Evolutionary conservation across 2,888 invertebrate genomes (phyloP).

Genomic region (Zygothrica quintamaculata): DNA sequence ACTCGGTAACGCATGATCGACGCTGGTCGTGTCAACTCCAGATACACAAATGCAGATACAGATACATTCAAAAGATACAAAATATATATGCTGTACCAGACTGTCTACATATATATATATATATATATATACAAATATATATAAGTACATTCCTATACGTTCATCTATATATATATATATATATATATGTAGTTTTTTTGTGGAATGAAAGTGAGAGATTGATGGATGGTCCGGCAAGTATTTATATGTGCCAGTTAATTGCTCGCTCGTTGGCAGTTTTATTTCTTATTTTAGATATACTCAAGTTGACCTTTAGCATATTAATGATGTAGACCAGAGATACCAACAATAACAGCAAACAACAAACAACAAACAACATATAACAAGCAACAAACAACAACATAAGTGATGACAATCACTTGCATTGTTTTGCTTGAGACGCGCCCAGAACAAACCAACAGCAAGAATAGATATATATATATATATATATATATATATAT

Average conservation of each 20-base stretch:
- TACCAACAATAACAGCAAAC: constrained; percentile 15
- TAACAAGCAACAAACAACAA: no score
- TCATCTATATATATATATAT: background rate
- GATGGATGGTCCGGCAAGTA: constrained; percentile 60
- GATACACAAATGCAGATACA: constrained; percentile 39
- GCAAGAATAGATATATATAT: constrained; percentile 21
- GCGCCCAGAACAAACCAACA: constrained; percentile 50
- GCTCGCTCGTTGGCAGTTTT: constrained; percentile 24
- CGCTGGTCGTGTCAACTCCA: constrained; percentile 46
- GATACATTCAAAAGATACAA: constrained; percentile 12
- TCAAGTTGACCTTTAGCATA: constrained; percentile 55
- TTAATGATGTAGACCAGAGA: constrained; percentile 54
- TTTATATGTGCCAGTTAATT: constrained; percentile 48
- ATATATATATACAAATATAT: constrained; percentile 5
- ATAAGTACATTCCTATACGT: constrained; percentile 46
- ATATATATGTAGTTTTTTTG: no score
- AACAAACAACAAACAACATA: no score
- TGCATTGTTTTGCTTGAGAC: constrained; percentile 50
- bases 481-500: no score
- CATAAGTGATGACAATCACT: constrained; percentile 37
- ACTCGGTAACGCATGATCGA: constrained; percentile 51
- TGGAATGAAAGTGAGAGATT: constrained; percentile 73
- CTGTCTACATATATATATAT: background rate
- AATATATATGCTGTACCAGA: background rate
- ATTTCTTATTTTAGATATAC: constrained; percentile 10